A percentile compares a stretch with the other conserved stretches of the same genome.
Evolutionary conservation across 2,888 invertebrate species (phyloP).

Genomic region (Orthosia cruda): DNA sequence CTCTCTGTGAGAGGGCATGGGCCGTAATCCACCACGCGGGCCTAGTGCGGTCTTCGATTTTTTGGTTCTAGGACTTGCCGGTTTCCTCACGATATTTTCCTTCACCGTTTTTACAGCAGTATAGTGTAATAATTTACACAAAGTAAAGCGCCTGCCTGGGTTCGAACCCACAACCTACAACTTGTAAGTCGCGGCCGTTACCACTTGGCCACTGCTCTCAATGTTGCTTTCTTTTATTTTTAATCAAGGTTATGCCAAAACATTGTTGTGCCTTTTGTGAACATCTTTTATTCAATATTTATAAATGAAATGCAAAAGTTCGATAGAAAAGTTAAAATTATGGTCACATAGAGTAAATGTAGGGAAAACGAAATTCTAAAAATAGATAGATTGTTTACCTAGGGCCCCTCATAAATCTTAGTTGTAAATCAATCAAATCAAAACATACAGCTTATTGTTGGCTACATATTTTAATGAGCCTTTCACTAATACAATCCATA

Average conservation of each 20-base stretch:
- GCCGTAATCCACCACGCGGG: no score
- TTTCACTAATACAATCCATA: slow-evolving; percentile 62
- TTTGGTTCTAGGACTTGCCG: no score
- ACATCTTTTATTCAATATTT: neutral
- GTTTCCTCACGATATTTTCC: no score
- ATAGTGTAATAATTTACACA: no score
- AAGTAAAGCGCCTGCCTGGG: no score
- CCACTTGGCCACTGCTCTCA: neutral
- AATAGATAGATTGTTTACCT: slow-evolving; percentile 1
- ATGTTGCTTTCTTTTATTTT: neutral
- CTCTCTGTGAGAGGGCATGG: no score
- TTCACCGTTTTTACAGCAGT: no score
- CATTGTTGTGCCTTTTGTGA: neutral
- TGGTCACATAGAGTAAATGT: neutral
- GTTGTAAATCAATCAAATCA: slow-evolving; percentile 30
- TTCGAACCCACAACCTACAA: no score
- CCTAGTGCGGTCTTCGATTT: no score
- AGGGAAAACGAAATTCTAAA: neutral
- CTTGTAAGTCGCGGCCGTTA: no score
- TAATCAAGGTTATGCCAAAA: neutral
- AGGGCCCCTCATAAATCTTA: neutral
- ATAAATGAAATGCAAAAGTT: neutral
- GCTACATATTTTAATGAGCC: slow-evolving; percentile 58
- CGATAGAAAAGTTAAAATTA: neutral
- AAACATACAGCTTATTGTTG: slow-evolving; percentile 39